Base-by-base conservation (phyloP, 2,113 vertebrate species). In the Syrrhaptes paradoxus region DNA sequence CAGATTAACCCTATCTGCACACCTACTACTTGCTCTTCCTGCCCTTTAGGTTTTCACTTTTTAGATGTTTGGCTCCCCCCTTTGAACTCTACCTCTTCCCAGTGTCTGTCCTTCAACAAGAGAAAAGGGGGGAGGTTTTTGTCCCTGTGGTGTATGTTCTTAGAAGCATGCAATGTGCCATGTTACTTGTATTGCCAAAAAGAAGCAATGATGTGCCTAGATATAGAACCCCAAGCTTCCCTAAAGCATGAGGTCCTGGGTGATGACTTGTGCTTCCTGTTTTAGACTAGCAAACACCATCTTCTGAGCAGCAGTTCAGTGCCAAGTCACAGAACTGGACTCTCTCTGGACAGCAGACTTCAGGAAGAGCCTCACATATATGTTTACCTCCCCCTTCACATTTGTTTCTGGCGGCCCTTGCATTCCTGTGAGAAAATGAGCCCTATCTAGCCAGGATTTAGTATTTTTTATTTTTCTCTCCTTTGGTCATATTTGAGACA, bases 121-220 rank as follows among this genome's bases (percentile, higher is more conserved):
- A 32, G 31, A 59, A 46, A 32, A 38, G 26, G 9, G 13, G 28
- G 9, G n/a, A 74, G 6, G 9, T 20, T 75, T 81, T 84, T n/a
- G 25, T 55, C 41, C 24, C 67, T 43, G 38, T 28, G 54, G 4
- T 20, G 6, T 55, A 21, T 13, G 17, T 28, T 58, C 49, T 73
- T 34, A 24, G 81, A 36, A 74, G 54, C 24, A 29, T 15, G 26
- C 21, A 38, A 22, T 10, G 41, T 48, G 32, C 48, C 21, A 71
- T 7, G 1, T 25, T 55, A 28, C 19, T 54, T 32, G 4, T 16
- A 31, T 29, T 45, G 51, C 25, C 31, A 28, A 72, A 74, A 86
- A 52, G 43, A 36, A 22, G 11, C 2, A 1, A 10, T 0, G 2
- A 7, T 1, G 2, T 62, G 65, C 10, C 31, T 46, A 45, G 21